Evolutionary conservation across 2,113 vertebrate genomes (phyloP).

Genomic region (Egretta garzetta): DNA sequence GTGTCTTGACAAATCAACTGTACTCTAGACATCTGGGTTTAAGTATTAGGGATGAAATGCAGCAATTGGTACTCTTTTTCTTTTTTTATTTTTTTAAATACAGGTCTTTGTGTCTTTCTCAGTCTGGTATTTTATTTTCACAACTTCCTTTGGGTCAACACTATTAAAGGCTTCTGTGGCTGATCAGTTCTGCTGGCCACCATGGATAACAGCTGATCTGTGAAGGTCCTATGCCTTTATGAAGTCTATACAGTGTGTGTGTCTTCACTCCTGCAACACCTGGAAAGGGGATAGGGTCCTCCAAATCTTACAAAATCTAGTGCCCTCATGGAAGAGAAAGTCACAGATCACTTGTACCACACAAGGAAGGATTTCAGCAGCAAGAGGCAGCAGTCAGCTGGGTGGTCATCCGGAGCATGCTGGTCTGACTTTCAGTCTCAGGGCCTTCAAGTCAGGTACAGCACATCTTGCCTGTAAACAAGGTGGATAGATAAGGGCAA

Average conservation of each 20-base stretch:
- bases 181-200: background rate
- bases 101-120: background rate
- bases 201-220: background rate
- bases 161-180: background rate
- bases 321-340: background rate
- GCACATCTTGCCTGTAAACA: background rate
- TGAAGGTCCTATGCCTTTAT: background rate
- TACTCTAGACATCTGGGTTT: background rate
- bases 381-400: too few relatives aligned
- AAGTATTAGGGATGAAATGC: background rate
- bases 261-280: background rate
- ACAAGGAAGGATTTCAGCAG: background rate
- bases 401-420: rapidly evolving
- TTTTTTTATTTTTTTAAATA: background rate
- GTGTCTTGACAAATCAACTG: background rate
- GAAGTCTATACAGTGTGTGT: background rate
- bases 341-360: background rate
- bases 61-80: background rate
- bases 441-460: background rate
- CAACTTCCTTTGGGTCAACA: background rate
- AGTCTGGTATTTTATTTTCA: background rate
- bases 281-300: background rate
- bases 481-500: background rate
- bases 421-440: background rate
- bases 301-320: background rate